Evolutionary conservation across 1,140 invertebrate species (phyloP), one percentile per base, ranked within the genome.

Genomic region (Mylabris phalerata): DNA sequence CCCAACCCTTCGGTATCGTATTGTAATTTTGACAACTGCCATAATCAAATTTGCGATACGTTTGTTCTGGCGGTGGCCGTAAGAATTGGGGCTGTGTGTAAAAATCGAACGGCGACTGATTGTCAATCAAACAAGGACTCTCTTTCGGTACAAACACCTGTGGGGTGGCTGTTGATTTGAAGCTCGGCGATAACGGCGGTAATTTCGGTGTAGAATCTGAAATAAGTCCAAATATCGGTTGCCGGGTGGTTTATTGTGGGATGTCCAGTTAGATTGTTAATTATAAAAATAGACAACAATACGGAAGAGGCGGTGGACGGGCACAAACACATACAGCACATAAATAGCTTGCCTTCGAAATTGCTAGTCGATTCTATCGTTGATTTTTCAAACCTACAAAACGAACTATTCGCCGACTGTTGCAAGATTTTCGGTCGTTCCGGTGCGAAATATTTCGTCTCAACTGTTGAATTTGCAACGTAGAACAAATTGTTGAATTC

Each of bases 1-100:
- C 78, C 89, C 89, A 92, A 4, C 88, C 88, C 51, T 88, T 79
- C n/a, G 89, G 86, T 26, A 86, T 86, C 1, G 86, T 89, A 62
- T 91, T 92, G 71, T 89, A 91, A 63, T 88, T 90, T 40, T 79
- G 78, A 13, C 69, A 50, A 40, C 55, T 58, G 46, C 55, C 55
- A 44, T 65, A 62, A 55, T 68, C 59, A 42, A 70, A 46, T 50
- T 61, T 56, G 46, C 63, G 66, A 10, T 57, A 61, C 19, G 19
- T 1, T 32, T 60, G 50, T 46, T 58, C 9, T 27, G 64, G 56
- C 19, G 67, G 60, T 24, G 59, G 59, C 19, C 19, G 19, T 19
- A 19, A 19, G 1, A 19, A 19, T 55, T n/a, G 64, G 56, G n/a
- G 59, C 49, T 13, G 44, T 10, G 10, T 50, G 27, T 0, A 32